Percentiles rank a stretch among this genome's conserved stretches.
Conservation (phyloP, 2,888 invertebrate species). For the Diaphora mendica region DNA sequence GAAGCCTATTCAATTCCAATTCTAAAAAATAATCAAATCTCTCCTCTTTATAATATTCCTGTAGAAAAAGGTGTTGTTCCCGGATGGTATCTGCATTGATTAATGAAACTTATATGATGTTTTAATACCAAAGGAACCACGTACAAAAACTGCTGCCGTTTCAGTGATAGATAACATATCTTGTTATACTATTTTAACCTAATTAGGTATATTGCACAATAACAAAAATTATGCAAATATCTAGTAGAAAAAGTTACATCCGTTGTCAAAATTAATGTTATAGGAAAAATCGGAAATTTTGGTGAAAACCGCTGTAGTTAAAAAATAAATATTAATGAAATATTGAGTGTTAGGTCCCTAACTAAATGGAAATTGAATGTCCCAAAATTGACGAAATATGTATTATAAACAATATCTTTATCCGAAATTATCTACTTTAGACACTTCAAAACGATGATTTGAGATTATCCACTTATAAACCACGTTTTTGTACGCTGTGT, state of each 20-base stretch:
- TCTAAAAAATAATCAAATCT: too few relatives aligned
- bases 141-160: too few relatives aligned
- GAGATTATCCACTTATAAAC: slow-evolving; percentile 36
- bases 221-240: neutral
- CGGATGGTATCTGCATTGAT: neutral
- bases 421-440: slow-evolving; percentile 2
- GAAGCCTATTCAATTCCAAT: too few relatives aligned
- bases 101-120: neutral
- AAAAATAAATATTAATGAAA: neutral
- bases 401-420: neutral
- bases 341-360: neutral
- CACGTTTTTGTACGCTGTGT: slow-evolving; percentile 23
- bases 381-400: neutral
- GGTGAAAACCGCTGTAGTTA: neutral
- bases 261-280: neutral
- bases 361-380: neutral
- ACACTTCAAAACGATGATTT: slow-evolving; percentile 49
- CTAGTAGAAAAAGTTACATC: neutral
- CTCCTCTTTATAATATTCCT: too few relatives aligned
- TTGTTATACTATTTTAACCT: neutral
- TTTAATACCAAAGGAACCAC: neutral
- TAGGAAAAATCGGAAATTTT: neutral
- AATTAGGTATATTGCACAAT: neutral
- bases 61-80: too few relatives aligned
- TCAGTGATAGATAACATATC: too few relatives aligned